Evolutionary conservation across 2,113 vertebrate species (phyloP), one percentile per base, ranked within the genome.

Genomic region (Lynx canadensis): DNA sequence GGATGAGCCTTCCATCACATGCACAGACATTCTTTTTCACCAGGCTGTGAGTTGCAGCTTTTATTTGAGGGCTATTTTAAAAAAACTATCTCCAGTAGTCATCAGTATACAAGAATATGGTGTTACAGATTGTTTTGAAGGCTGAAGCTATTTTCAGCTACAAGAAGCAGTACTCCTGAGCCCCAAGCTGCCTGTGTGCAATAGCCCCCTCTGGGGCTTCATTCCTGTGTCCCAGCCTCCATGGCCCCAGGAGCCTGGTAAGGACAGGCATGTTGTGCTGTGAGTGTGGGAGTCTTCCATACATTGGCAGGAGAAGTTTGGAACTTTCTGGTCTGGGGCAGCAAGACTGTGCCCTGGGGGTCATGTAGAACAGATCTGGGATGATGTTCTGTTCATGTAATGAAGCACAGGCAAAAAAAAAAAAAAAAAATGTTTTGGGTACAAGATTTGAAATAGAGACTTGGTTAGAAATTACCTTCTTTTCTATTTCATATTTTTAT

Each of bases 161-260:
- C 18, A 12, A 27, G 31, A 48, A 82, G 50, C 23, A 13, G 4
- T 3, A 5, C 23, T 57, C 16, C 63, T 52, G 31, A 38, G 23
- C 45, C 31, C 55, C 0, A 3, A 12, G 16, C 23, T 3, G 1
- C 9, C 19, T n/a, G 25, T 14, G 27, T 38, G 0, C 27, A 7
- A 27, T 31, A 29, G 16, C 3, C 18, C 31, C 23, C 33, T 27
- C n/a, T 31, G 65, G 38, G 36, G 16, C 65, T 15, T 36, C 2
- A 0, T 31, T 16, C 2, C 73, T 55, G 8, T 3, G 1, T n/a
- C 27, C 80, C 4, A 4, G 5, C 50, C 18, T n/a, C 31, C 7
- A 7, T 21, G 4, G 4, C 73, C 21, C 38, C 21, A 2, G 50
- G 21, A 48, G 19, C 33, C 52, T 2, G 55, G 0, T 41, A 36